phyloP scores from a whole-genome alignment of 2,888 invertebrate genomes.

The Orthosia cruda region DNA sequence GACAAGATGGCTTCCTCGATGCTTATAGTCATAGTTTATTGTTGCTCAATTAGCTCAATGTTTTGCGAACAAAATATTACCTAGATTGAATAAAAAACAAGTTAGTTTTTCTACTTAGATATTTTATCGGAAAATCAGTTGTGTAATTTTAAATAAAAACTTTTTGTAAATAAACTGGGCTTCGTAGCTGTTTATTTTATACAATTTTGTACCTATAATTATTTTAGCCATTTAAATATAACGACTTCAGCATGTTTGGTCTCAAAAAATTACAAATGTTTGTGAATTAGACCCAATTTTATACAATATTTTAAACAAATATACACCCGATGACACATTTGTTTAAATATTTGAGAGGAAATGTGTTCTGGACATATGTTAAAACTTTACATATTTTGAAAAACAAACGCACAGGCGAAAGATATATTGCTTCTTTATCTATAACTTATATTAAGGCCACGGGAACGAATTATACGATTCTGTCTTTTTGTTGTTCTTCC shows the following conservation, averaged over 20 bases:
- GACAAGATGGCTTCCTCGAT: conserved; percentile 74
- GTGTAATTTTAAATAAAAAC: conserved; percentile 55
- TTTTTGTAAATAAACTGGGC: conserved; percentile 69
- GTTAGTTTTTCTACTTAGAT: conserved; percentile 81
- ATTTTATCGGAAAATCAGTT: conserved; percentile 65
- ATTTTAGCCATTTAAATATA: conserved; percentile 59
- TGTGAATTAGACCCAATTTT: conserved; percentile 58
- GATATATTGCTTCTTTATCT: conserved; percentile 65
- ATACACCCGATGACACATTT: conserved; percentile 44
- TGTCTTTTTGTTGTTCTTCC: conserved; percentile 53
- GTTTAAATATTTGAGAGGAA: conserved; percentile 51
- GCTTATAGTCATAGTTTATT: conserved; percentile 82
- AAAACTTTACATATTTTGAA: conserved; percentile 74
- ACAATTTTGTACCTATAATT: conserved; percentile 48
- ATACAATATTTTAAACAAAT: conserved; percentile 58
- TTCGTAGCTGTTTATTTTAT: conserved; percentile 70
- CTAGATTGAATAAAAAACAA: conserved; percentile 63
- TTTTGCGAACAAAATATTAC: conserved; percentile 79
- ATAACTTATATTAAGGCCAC: conserved; percentile 72
- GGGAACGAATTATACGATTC: conserved; percentile 73
- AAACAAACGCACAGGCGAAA: conserved; percentile 79
- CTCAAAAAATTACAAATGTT: conserved; percentile 49
- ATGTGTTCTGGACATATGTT: conserved; percentile 28
- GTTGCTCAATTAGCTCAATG: conserved; percentile 89
- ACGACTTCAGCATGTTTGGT: conserved; percentile 38